These are phyloP conservation scores for Lasioglossum albipes DNA, from an alignment of 1,140 invertebrate genomes.

Conservation along the genomic window DNA sequence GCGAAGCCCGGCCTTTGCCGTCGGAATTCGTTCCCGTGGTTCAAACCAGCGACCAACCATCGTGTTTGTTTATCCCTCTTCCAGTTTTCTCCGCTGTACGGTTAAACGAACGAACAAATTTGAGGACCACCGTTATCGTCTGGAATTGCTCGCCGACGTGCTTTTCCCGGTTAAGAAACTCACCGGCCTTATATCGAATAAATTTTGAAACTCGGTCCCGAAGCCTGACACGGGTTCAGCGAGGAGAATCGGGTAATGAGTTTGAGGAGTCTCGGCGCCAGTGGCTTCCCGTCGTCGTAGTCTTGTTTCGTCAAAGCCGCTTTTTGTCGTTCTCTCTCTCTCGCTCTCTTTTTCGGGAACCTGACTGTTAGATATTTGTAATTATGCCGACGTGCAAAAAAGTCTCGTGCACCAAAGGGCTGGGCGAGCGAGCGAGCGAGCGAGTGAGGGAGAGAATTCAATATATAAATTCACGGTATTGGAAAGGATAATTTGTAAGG, in stretches of 20 bases:
- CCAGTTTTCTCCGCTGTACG: constrained; percentile 24
- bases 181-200: background rate
- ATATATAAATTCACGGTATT: too few species aligned
- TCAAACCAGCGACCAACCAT: constrained; percentile 69
- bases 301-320: constrained; percentile 64
- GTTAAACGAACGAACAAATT: constrained; percentile 19
- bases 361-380: constrained; percentile 35
- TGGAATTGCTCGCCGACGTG: background rate
- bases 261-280: constrained; percentile 73
- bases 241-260: constrained; percentile 77
- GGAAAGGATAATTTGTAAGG: too few species aligned
- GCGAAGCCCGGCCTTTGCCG: constrained; percentile 31
- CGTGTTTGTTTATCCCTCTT: constrained; percentile 65
- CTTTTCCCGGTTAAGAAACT: background rate
- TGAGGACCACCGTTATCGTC: background rate
- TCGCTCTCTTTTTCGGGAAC: constrained; percentile 22
- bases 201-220: constrained; percentile 41
- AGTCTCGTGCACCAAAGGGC: background rate
- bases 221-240: constrained; percentile 57
- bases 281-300: constrained; percentile 69
- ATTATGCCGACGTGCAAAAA: background rate
- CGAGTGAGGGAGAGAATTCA: background rate
- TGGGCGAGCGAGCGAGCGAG: background rate
- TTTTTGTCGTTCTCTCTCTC: constrained; percentile 53
- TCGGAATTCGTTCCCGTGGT: constrained; percentile 63